phyloP scores from a whole-genome alignment of 2,113 vertebrate species.

The Heptranchias perlo region DNA sequence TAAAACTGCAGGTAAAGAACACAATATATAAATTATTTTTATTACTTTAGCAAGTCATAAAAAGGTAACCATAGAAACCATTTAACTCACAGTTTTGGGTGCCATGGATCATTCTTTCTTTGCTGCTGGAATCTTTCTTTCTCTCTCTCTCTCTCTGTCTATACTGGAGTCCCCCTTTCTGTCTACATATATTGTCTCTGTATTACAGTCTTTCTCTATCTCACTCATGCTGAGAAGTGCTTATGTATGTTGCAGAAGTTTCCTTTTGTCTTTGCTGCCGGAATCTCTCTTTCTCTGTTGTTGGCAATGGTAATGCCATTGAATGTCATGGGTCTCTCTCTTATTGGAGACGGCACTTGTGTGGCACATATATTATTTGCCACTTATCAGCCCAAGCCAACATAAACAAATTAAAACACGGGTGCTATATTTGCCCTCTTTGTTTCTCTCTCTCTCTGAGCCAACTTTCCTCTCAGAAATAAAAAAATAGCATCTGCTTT shows the following conservation, averaged over 20 bases:
- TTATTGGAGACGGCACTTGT: too few relatives aligned
- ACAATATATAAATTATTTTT: background rate
- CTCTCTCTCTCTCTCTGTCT: background rate
- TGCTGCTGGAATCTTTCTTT: background rate
- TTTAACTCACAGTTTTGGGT: background rate
- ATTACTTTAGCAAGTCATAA: background rate
- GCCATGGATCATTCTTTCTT: too few relatives aligned
- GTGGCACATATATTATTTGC: too few relatives aligned
- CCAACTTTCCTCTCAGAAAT: background rate
- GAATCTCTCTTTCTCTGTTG: background rate
- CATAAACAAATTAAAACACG: background rate
- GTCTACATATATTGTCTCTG: background rate
- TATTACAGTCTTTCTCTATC: background rate
- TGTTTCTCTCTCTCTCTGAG: background rate
- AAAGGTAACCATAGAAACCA: background rate
- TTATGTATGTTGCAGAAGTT: background rate
- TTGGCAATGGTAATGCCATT: background rate
- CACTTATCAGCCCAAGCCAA: too few relatives aligned
- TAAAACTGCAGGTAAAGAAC: background rate
- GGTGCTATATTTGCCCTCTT: background rate
- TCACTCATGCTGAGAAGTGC: background rate
- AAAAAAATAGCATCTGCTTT: background rate
- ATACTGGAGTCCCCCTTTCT: too few relatives aligned
- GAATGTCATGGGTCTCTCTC: background rate
- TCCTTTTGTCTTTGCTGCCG: background rate